A percentile compares a stretch with the other conserved stretches of the same genome.
phyloP scores from a whole-genome alignment of 2,888 invertebrate species.

The Lithophane semibrunnea region DNA sequence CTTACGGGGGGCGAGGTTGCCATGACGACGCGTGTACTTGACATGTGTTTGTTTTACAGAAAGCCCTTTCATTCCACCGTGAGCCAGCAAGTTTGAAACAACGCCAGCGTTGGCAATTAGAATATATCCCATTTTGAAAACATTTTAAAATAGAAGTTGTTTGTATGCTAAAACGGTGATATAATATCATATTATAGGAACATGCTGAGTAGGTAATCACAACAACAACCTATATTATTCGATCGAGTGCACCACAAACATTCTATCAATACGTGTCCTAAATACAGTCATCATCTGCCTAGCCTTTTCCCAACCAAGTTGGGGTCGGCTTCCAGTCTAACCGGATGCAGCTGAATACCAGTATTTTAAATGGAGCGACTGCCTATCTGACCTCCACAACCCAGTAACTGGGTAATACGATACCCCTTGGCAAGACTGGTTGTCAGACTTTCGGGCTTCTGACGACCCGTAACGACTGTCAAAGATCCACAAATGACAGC shows the following conservation, averaged over 20 bases:
- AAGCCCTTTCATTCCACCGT: slow-evolving; percentile 51
- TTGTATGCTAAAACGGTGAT: neutral
- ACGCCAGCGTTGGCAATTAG: slow-evolving; percentile 19
- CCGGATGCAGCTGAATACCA: no score
- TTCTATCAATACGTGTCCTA: neutral
- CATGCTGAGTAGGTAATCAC: neutral
- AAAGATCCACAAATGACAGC: no score
- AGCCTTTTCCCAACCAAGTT: no score
- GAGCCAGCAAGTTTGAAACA: slow-evolving; percentile 44
- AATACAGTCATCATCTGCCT: no score
- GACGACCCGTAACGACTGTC: no score
- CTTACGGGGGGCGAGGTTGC: slow-evolving; percentile 11
- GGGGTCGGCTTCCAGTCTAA: no score
- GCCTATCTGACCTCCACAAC: no score
- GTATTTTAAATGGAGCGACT: no score
- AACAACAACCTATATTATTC: neutral
- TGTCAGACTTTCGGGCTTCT: no score
- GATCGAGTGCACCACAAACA: neutral
- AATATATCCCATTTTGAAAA: slow-evolving; percentile 21
- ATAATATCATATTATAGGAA: neutral
- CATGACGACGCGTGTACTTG: slow-evolving; percentile 61
- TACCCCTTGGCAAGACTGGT: no score
- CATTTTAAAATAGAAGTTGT: slow-evolving; percentile 5
- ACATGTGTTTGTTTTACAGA: slow-evolving; percentile 58
- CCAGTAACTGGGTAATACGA: no score